Percentiles rank a stretch among this genome's conserved stretches.
Conservation (phyloP, 1,140 invertebrate species). For the Centruroides sculpturatus region DNA sequence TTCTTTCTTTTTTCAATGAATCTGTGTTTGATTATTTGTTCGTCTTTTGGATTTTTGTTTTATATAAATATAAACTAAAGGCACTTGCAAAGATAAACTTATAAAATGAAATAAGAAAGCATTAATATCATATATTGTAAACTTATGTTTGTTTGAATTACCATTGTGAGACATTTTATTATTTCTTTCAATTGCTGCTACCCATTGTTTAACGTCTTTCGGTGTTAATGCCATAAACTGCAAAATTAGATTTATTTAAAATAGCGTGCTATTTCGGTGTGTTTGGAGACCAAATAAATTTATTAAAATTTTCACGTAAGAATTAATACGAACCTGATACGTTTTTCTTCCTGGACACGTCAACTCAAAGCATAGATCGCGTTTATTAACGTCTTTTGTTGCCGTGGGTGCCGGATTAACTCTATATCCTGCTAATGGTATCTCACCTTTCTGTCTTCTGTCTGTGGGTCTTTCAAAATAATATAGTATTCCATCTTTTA, state of each 20-base stretch:
- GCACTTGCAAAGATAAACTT: no score
- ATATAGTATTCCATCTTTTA: conserved; percentile 13
- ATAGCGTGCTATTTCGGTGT: no score
- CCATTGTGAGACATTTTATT: neutral
- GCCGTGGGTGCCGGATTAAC: conserved; percentile 4
- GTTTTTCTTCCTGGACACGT: conserved; percentile 14
- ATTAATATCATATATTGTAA: no score
- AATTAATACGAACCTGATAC: conserved; percentile 5
- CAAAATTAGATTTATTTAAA: neutral
- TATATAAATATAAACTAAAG: no score
- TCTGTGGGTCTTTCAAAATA: conserved; percentile 13
- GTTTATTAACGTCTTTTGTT: conserved; percentile 7
- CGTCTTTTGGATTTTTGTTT: no score
- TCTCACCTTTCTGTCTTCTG: conserved; percentile 9
- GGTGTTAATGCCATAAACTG: conserved; percentile 12
- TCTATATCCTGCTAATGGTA: conserved; percentile 11
- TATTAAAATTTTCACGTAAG: neutral
- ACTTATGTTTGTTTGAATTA: no score
- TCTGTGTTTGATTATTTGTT: no score
- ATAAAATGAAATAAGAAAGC: no score
- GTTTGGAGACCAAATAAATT: no score
- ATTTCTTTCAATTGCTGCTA: conserved; percentile 9
- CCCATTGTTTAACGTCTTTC: conserved; percentile 15
- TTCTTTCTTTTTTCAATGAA: no score
- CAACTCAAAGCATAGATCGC: conserved; percentile 12